Evolutionary conservation across 2,797 vertebrate genomes (phyloP).

Genomic region (Myotis planiceps): DNA sequence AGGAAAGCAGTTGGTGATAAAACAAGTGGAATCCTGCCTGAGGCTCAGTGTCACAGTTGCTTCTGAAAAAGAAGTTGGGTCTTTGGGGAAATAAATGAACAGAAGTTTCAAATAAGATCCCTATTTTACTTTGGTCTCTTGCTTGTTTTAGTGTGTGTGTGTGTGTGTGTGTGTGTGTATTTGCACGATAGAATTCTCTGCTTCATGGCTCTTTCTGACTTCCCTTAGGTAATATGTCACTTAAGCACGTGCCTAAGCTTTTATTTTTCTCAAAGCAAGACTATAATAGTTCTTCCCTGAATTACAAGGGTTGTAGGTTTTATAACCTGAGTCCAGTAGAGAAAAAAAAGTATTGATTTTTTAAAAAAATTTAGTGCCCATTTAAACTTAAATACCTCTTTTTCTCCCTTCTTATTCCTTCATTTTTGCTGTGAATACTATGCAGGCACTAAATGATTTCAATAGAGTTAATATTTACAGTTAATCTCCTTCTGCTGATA

Average conservation of each 20-base stretch:
- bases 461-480: not conserved
- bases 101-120: not conserved
- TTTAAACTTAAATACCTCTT: not conserved
- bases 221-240: not conserved
- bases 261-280: slow-evolving; percentile 32
- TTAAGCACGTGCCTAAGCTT: not conserved
- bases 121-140: not conserved
- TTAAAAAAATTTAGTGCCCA: not conserved
- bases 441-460: not conserved
- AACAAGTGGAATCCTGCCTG: not conserved
- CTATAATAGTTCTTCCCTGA: not conserved
- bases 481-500: not conserved
- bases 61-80: not conserved
- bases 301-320: not conserved
- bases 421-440: not conserved
- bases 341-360: not conserved
- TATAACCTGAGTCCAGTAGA: not conserved
- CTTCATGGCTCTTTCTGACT: not conserved
- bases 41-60: not conserved
- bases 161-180: not conserved
- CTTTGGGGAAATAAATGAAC: not conserved
- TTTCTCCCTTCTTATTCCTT: not conserved
- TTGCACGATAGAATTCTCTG: not conserved
- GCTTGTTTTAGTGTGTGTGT: not conserved
- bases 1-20: not conserved